Evolutionary conservation across 2,888 invertebrate species (phyloP).

Genomic region (Tipula confusa): DNA sequence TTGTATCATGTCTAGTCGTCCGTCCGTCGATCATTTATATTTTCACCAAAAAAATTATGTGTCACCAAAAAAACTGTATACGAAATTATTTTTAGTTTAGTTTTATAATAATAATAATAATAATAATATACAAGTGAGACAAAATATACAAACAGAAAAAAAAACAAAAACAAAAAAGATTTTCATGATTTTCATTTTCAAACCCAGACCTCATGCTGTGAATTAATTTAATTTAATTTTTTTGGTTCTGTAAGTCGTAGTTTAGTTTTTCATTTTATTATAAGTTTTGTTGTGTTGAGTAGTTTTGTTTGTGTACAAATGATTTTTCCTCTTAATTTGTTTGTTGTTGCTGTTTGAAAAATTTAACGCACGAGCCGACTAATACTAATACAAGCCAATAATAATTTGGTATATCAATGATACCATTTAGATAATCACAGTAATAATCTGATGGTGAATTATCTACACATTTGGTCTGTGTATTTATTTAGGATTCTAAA

Average conservation of each 20-base stretch:
- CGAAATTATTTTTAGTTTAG: neutral
- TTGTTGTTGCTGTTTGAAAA: neutral
- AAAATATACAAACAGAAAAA: neutral
- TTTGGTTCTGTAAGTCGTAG: neutral
- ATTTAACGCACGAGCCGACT: neutral
- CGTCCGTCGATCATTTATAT: conserved; percentile 20
- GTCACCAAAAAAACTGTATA: neutral
- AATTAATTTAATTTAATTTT: neutral
- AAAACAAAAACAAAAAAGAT: neutral
- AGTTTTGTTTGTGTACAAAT: neutral
- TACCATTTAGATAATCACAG: too few relatives aligned
- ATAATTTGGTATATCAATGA: too few relatives aligned
- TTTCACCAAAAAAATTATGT: conserved; percentile 12
- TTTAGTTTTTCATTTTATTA: neutral
- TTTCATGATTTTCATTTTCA: neutral
- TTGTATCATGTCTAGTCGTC: neutral
- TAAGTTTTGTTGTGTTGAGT: neutral
- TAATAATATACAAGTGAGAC: neutral
- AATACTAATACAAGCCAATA: too few relatives aligned
- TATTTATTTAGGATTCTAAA: too few relatives aligned
- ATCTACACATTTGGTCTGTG: too few relatives aligned
- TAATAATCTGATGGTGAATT: too few relatives aligned
- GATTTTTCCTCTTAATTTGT: neutral
- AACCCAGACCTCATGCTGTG: conserved; percentile 13
- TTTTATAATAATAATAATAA: conserved; percentile 4